Base-by-base conservation (phyloP, 53 echinoderm and acorn worm genomes). In the Echinometra lucunter region DNA sequence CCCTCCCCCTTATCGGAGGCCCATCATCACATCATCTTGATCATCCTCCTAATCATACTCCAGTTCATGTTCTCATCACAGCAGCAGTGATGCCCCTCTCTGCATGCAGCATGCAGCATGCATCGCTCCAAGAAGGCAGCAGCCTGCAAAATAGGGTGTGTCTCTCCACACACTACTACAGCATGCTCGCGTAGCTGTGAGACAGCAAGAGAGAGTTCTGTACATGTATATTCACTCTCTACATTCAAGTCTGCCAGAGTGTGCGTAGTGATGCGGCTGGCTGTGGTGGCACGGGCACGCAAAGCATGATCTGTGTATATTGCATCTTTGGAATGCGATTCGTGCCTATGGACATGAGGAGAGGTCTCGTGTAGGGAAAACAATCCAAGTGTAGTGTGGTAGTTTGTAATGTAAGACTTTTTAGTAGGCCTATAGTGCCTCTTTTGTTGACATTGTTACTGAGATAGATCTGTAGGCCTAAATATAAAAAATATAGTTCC, bases 91-190 rank as follows among this genome's bases (percentile, higher is more conserved):
- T 45, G 32, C 57, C 57, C 32, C 88, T 88, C 56, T 88, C 34
- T 40, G 19, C 89, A 58, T 60, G 6, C 18, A 37, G 17, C 4
- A 58, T 9, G n/a, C n/a, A n/a, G n/a, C n/a, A n/a, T n/a, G 89
- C 89, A 60, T 19, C 6, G 89, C 49, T 16, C 53, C 2, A 49
- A 37, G 55, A 88, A 89, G 89, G 37, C 38, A 40, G 89, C 89
- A 60, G 89, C 89, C n/a, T 89, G 28, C 85, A 89, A 58, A 89
- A 89, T 89, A 89, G 89, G 89, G 89, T 60, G 89, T 89, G 89
- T 89, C 89, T 58, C 89, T 37, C 89, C 38, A 60, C 89, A 89
- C 89, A 58, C 89, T 60, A 60, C 40, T 60, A 60, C 40, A 58
- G 37, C 58, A 89, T 60, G 57, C 53, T 49, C 16, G 44, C 44